Conservation (phyloP, 2,888 invertebrate species). For the Perizoma flavofasciatum region DNA sequence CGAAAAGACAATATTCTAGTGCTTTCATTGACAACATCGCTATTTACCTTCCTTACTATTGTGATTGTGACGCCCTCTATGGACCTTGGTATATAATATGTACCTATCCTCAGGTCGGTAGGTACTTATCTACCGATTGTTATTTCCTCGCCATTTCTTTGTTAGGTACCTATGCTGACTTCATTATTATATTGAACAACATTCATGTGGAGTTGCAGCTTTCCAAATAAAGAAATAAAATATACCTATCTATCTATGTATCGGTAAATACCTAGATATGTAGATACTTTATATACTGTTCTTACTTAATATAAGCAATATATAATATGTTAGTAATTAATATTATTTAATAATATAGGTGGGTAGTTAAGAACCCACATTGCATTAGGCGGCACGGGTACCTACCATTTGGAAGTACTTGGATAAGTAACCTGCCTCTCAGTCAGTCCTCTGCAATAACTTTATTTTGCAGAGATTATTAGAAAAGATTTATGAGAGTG, state of each 20-base stretch:
- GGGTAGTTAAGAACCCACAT: no score
- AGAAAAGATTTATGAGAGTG: no score
- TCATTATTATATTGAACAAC: conserved; percentile 17
- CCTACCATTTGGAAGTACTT: no score
- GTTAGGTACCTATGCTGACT: conserved; percentile 1
- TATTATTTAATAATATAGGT: no score
- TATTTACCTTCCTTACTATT: background rate
- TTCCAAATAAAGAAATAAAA: conserved; percentile 24
- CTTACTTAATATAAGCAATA: no score
- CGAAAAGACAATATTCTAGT: no score
- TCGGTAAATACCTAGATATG: background rate
- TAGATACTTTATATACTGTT: no score
- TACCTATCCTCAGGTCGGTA: background rate
- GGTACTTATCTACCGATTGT: conserved; percentile 8
- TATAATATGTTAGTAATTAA: no score
- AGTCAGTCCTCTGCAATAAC: no score
- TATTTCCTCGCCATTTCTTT: conserved; percentile 24
- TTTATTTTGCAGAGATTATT: no score
- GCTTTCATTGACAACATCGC: background rate
- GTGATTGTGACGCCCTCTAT: background rate
- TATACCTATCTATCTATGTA: background rate
- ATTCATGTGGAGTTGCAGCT: conserved; percentile 20
- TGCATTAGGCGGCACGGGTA: no score
- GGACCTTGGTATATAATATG: background rate
- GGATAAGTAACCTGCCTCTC: no score